These are phyloP conservation scores for Ellobius talpinus DNA, from an alignment of 2,113 vertebrate species.

Conservation along the genomic window DNA sequence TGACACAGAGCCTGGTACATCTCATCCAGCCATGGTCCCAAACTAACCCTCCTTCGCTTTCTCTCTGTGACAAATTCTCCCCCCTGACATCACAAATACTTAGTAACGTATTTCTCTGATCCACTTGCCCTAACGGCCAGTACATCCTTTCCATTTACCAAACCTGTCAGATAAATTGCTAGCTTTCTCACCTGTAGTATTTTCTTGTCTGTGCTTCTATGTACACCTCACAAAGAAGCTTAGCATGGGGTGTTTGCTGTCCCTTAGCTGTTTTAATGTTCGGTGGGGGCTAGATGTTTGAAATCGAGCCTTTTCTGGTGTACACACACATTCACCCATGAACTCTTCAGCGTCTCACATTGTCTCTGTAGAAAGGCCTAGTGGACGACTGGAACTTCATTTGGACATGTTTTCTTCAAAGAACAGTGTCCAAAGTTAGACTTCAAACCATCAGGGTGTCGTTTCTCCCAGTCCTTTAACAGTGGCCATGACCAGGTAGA, in stretches of 20 bases:
- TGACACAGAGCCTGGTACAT: not conserved
- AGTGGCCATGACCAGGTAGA: not conserved
- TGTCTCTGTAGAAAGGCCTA: conserved; percentile 34
- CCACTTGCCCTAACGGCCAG: not conserved
- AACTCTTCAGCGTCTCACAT: conserved; percentile 1
- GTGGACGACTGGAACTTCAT: not conserved
- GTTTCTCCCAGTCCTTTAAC: not conserved
- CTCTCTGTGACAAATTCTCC: conserved; percentile 4
- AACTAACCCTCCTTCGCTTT: conserved; percentile 12
- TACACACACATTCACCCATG: not conserved
- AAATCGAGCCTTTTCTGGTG: not conserved
- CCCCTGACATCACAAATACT: not conserved
- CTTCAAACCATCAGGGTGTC: conserved; percentile 26
- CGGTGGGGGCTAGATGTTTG: conserved; percentile 50
- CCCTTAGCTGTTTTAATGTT: conserved; percentile 32
- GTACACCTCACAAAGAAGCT: conserved; percentile 23
- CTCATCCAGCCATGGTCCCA: not conserved
- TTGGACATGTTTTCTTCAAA: not conserved
- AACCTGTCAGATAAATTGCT: conserved; percentile 33
- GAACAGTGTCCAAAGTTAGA: conserved; percentile 2
- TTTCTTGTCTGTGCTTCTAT: conserved; percentile 47
- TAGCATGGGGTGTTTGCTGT: not conserved
- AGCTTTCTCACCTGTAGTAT: not conserved
- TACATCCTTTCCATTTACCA: conserved; percentile 21
- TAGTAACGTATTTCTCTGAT: not conserved